These are phyloP conservation scores for Centropus unirufus DNA, from an alignment of 2,113 vertebrate genomes.

Conservation along the genomic window DNA sequence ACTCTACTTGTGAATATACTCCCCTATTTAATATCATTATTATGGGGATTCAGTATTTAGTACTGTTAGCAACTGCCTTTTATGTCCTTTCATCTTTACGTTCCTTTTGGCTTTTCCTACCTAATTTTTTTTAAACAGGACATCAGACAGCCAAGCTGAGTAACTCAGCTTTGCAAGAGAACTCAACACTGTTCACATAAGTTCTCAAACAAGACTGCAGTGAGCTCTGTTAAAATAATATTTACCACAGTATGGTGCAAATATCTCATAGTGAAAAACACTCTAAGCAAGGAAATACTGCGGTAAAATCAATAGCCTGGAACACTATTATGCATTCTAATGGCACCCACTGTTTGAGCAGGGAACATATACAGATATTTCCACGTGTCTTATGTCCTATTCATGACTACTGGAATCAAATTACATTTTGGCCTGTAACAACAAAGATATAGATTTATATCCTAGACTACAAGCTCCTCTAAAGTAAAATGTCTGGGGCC, in stretches of 20 bases:
- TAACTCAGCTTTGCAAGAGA: not conserved
- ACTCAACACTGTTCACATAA: not conserved
- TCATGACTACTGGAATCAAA: slow-evolving; percentile 11
- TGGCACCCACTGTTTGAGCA: not conserved
- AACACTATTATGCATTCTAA: slow-evolving; percentile 47
- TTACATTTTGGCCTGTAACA: not conserved
- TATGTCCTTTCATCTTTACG: not conserved
- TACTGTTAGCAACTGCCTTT: not conserved
- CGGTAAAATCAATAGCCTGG: slow-evolving; percentile 46
- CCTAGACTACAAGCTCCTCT: not conserved
- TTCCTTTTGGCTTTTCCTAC: not conserved
- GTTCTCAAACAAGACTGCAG: slow-evolving; percentile 4
- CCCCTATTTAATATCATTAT: not conserved
- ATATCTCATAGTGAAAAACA: slow-evolving; percentile 23
- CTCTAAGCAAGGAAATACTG: slow-evolving; percentile 52
- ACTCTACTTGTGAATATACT: not conserved
- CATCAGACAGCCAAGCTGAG: not conserved
- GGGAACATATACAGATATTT: not conserved
- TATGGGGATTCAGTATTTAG: not conserved
- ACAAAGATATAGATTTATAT: not conserved
- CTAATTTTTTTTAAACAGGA: not conserved
- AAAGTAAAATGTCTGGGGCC: not conserved
- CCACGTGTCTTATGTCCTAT: not conserved
- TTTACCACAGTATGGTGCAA: slow-evolving; percentile 21
- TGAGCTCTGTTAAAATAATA: slow-evolving; percentile 38